Percentiles rank a stretch among this genome's conserved stretches.
Evolutionary conservation across 2,888 invertebrate genomes (phyloP).

Genomic region (Trissolcus brochymenae): DNA sequence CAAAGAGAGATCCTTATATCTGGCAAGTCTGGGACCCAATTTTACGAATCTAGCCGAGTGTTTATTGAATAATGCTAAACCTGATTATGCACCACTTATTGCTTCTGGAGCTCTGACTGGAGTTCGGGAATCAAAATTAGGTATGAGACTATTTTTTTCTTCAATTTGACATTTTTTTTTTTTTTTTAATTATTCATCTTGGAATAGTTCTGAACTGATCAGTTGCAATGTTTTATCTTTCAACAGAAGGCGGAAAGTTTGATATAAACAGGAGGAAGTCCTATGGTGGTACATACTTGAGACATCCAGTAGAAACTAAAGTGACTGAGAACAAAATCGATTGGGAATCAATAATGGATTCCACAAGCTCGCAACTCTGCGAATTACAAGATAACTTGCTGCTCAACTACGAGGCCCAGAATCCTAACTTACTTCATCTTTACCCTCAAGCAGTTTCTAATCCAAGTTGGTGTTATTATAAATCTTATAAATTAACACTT

Average conservation of each 20-base stretch:
- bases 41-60: slow-evolving; percentile 77
- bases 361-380: slow-evolving; percentile 77
- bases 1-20: slow-evolving; percentile 78
- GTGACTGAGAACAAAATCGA: slow-evolving; percentile 78
- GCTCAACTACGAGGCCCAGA: slow-evolving; percentile 81
- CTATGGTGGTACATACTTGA: slow-evolving; percentile 69
- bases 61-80: slow-evolving; percentile 70
- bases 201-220: too few relatives aligned
- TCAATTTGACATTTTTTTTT: too few relatives aligned
- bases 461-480: slow-evolving; percentile 67
- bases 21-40: slow-evolving; percentile 79
- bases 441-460: slow-evolving; percentile 77
- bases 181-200: too few relatives aligned
- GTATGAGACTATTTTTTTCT: slow-evolving; percentile 48
- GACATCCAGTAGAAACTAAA: slow-evolving; percentile 69
- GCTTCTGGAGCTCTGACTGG: slow-evolving; percentile 72
- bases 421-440: slow-evolving; percentile 78
- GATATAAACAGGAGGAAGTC: slow-evolving; percentile 69
- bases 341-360: slow-evolving; percentile 81
- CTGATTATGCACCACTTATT: slow-evolving; percentile 73
- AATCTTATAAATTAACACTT: not conserved
- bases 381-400: slow-evolving; percentile 81
- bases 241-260: slow-evolving; percentile 69
- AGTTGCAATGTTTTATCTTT: not conserved
- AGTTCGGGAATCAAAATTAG: slow-evolving; percentile 70